Evolutionary conservation across 2,888 invertebrate genomes (phyloP), one percentile per base, ranked within the genome.

Genomic region (Agelastica alni): DNA sequence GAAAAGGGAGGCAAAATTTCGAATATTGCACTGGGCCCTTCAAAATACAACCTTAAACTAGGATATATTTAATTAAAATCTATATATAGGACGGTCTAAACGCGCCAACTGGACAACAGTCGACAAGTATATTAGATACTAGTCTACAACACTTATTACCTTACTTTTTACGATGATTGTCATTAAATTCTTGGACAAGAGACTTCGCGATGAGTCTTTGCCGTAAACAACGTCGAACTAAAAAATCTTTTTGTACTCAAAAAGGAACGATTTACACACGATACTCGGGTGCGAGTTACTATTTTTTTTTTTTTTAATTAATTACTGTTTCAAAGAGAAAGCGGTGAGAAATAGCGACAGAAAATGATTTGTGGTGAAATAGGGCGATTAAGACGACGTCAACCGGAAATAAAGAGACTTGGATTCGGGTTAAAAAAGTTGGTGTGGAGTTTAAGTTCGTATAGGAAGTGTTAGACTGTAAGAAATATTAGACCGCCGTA

Each of bases 401-500:
- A 17, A 32, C 31, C 30, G 28, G 22, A 36, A 34, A 43, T n/a
- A 47, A 39, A 18, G 28, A 43, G 31, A 41, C 16, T 41, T 55
- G 71, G 70, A 70, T 68, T 70, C 68, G 71, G 70, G 70, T 68
- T 53, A 61, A 71, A 72, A 73, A 69, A 36, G 36, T 36, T 73
- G 71, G 70, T 54, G 58, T 53, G 52, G n/a, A n/a, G n/a, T n/a
- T 34, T 49, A 49, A 72, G 71, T 73, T 72, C 72, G 73, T 74
- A 74, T 71, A 72, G 72, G 72, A 68, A 70, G 71, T 73, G 60
- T 62, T 62, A 63, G 63, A 65, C 58, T 58, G 55, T 58, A 70
- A 39, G 71, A 75, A 71, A 70, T 51, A 20, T 39, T 71, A 71
- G 83, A 83, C 69, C 83, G 76, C 83, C 83, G 83, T 73, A 83